A percentile compares a stretch with the other conserved stretches of the same genome.
Evolutionary conservation across 2,888 invertebrate species (phyloP).

Genomic region (Rhagium mordax): DNA sequence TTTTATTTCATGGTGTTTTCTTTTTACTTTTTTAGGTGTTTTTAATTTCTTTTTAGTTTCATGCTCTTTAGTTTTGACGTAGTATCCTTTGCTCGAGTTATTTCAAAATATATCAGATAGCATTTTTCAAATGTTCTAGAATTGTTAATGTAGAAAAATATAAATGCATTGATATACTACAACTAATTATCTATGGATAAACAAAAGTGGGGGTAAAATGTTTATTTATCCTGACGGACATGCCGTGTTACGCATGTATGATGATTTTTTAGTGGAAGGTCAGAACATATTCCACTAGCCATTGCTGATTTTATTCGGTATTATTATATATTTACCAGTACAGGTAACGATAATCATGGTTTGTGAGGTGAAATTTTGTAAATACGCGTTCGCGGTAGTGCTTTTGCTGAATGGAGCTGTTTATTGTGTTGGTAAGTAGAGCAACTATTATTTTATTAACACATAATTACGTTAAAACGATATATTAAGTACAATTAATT

Average conservation of each 20-base stretch:
- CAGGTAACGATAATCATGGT: constrained; percentile 51
- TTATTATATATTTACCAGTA: constrained; percentile 49
- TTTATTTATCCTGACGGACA: constrained; percentile 15
- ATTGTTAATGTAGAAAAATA: not conserved
- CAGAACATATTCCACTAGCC: constrained; percentile 60
- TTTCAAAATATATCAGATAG: constrained; percentile 8
- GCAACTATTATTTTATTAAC: constrained; percentile 17
- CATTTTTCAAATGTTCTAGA: not conserved
- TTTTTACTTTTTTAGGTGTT: too few relatives aligned
- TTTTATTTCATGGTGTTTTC: too few relatives aligned
- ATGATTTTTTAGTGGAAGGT: constrained; percentile 66
- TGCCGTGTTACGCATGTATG: constrained; percentile 63
- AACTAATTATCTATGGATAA: constrained; percentile 6
- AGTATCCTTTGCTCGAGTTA: not conserved
- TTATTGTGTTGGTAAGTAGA: constrained; percentile 49
- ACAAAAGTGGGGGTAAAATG: constrained; percentile 24
- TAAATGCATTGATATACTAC: not conserved
- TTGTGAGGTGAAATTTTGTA: constrained; percentile 50
- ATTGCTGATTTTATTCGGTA: constrained; percentile 57
- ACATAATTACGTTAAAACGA: constrained; percentile 2
- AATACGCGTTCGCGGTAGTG: constrained; percentile 41
- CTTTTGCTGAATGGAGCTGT: constrained; percentile 36
- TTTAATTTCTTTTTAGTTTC: too few relatives aligned
- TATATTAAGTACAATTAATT: too few relatives aligned
- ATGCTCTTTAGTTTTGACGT: not conserved